phyloP scores from a whole-genome alignment of 2,888 invertebrate species.

The Callyntrura sp. region DNA sequence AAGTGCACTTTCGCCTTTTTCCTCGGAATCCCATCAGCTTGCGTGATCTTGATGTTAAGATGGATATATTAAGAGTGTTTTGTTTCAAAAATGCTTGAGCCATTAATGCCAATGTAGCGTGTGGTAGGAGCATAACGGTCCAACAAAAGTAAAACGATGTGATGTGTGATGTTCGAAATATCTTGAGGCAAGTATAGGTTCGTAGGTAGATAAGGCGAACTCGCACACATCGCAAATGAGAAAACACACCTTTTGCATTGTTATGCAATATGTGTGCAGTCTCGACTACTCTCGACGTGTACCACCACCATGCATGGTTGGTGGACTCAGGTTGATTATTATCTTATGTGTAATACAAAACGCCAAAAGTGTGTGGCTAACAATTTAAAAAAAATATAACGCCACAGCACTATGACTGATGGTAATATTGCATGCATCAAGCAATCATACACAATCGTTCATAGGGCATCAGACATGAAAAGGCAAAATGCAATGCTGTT shows the following conservation, averaged over 20 bases:
- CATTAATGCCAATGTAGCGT: not conserved
- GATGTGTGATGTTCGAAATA: not conserved
- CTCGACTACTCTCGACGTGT: too few species aligned
- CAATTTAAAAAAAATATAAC: not conserved
- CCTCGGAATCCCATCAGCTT: not conserved
- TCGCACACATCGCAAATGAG: not conserved
- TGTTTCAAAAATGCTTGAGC: constrained; percentile 1
- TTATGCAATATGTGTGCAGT: constrained; percentile 4
- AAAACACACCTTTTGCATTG: constrained; percentile 36
- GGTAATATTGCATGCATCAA: constrained; percentile 32
- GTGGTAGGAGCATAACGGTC: not conserved
- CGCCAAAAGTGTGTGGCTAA: not conserved
- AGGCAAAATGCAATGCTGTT: not conserved
- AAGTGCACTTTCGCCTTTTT: constrained; percentile 76
- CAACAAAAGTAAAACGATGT: not conserved
- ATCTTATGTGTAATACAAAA: not conserved
- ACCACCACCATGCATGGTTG: not conserved
- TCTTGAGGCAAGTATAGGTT: constrained; percentile 41
- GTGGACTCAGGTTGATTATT: not conserved
- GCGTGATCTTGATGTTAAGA: not conserved
- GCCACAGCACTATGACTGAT: not conserved
- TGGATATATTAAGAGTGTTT: not conserved
- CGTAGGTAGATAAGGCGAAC: not conserved
- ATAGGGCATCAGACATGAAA: not conserved
- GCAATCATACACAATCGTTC: not conserved